phyloP scores from a whole-genome alignment of 2,888 invertebrate genomes.

The Limulus polyphemus region DNA sequence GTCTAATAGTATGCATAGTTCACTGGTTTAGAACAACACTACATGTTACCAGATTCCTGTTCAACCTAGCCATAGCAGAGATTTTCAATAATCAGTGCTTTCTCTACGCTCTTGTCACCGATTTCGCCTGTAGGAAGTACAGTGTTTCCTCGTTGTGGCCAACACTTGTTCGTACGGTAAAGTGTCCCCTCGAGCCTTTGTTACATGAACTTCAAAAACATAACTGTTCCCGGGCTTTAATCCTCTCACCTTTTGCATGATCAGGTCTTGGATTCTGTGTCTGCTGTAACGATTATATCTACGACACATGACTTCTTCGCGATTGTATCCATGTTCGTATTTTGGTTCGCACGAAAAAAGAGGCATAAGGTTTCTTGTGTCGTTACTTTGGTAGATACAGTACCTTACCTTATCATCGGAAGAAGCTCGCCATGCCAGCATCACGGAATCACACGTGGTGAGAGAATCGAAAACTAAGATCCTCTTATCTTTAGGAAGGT shows the following conservation, averaged over 20 bases:
- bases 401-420: conserved; percentile 33
- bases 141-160: conserved; percentile 28
- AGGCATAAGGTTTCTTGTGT: background rate
- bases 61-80: too few relatives aligned
- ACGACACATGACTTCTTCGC: conserved; percentile 4
- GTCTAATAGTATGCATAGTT: too few relatives aligned
- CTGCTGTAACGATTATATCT: conserved; percentile 6
- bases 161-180: conserved; percentile 32
- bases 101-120: too few relatives aligned
- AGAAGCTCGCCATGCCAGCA: conserved; percentile 33
- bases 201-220: conserved; percentile 33
- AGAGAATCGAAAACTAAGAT: conserved; percentile 32
- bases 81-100: too few relatives aligned
- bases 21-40: too few relatives aligned
- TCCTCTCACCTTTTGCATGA: conserved; percentile 31
- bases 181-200: conserved; percentile 29
- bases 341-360: background rate
- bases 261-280: conserved; percentile 13
- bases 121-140: conserved; percentile 2
- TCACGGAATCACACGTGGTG: conserved; percentile 33
- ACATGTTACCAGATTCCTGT: too few relatives aligned
- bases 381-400: conserved; percentile 31
- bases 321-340: background rate
- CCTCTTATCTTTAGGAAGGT: conserved; percentile 30
- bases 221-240: conserved; percentile 31